Conservation (phyloP, 2,888 invertebrate genomes). For the Drosophila nigricruria region DNA sequence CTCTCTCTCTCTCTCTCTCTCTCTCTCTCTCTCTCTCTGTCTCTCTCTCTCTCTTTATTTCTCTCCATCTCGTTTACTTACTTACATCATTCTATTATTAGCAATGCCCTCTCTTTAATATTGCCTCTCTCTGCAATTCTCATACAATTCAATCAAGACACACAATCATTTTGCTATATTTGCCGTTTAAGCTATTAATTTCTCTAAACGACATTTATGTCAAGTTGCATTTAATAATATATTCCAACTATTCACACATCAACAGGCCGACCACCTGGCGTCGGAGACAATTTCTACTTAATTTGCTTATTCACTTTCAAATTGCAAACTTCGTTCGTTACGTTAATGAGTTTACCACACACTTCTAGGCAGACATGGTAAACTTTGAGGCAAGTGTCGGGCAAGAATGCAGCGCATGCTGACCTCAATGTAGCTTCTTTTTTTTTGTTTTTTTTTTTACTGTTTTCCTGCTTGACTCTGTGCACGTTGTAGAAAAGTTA, state of each 20-base stretch:
- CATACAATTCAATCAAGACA: not conserved
- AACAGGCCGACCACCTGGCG: not conserved
- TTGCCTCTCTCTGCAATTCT: not conserved
- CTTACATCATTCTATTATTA: not conserved
- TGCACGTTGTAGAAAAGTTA: slow-evolving; percentile 21
- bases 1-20: not conserved
- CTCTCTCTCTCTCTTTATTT: not conserved
- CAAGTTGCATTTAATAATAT: not conserved
- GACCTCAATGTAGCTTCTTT: slow-evolving; percentile 2
- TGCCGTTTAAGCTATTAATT: not conserved
- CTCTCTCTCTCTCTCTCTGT: not conserved
- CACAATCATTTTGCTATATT: not conserved
- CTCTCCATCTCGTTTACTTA: not conserved
- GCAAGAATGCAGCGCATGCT: slow-evolving; percentile 1
- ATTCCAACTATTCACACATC: not conserved
- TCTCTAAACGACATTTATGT: not conserved
- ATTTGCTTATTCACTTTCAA: slow-evolving; percentile 6
- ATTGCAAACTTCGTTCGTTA: slow-evolving; percentile 9
- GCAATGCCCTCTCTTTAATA: too few relatives aligned
- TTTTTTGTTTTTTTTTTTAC: too few relatives aligned
- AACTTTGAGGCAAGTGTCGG: slow-evolving; percentile 12
- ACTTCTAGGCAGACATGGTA: not conserved
- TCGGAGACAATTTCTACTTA: not conserved
- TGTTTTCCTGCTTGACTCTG: not conserved
- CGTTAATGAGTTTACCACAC: slow-evolving; percentile 9